A percentile compares a stretch with the other conserved stretches of the same genome.
These are phyloP conservation scores for Euphydryas editha DNA, from an alignment of 2,888 invertebrate genomes.

Conservation along the genomic window DNA sequence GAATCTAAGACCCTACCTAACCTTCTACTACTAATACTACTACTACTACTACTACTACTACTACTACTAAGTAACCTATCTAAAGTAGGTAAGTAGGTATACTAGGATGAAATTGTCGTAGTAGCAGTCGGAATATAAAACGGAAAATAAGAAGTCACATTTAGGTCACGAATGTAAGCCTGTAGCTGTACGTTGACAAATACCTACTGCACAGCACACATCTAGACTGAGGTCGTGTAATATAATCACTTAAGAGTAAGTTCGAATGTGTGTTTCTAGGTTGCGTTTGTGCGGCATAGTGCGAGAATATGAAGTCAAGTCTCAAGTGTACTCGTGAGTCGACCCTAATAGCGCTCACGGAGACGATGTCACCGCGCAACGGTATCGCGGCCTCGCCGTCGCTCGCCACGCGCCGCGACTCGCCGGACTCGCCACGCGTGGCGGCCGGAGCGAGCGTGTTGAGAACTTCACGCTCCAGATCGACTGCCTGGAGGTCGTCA, in stretches of 20 bases:
- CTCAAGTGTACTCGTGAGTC: constrained; percentile 6
- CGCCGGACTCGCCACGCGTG: too few species aligned
- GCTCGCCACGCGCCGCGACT: constrained; percentile 13
- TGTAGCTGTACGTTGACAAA: too few species aligned
- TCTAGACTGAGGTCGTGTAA: neutral
- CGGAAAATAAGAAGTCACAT: too few species aligned
- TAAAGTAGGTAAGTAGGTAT: too few species aligned
- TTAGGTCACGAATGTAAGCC: too few species aligned
- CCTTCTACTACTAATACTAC: too few species aligned
- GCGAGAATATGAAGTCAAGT: constrained; percentile 4
- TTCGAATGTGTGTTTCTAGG: constrained; percentile 6
- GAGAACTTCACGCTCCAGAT: constrained; percentile 30
- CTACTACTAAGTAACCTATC: too few species aligned
- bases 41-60: too few species aligned
- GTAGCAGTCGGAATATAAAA: too few species aligned
- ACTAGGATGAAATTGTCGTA: too few species aligned
- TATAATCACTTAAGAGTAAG: neutral
- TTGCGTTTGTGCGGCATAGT: neutral
- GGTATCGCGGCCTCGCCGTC: constrained; percentile 21
- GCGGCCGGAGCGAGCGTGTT: constrained; percentile 2
- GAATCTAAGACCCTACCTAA: too few species aligned
- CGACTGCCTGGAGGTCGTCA: constrained; percentile 12
- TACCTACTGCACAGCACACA: too few species aligned
- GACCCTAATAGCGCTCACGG: constrained; percentile 6
- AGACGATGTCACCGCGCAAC: constrained; percentile 8